Evolutionary conservation across 1,140 invertebrate species (phyloP).

Genomic region (Tenebrio molitor): DNA sequence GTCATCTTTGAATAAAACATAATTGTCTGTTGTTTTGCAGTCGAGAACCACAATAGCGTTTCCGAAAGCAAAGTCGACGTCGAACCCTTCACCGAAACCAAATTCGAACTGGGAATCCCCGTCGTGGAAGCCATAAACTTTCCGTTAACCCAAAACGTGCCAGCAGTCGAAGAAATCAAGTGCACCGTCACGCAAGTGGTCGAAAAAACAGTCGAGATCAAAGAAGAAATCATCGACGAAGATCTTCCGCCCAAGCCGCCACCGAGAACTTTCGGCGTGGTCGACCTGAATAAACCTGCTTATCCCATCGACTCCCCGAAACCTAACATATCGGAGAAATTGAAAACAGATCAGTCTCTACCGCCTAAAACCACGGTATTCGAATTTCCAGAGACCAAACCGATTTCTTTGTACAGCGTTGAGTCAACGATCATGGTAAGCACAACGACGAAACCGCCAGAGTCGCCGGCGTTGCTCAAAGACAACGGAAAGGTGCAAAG

Average conservation of each 20-base stretch:
- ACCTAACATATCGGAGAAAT: constrained; percentile 46
- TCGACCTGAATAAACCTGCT: constrained; percentile 60
- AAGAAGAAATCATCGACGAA: constrained; percentile 31
- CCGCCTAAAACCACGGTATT: constrained; percentile 42
- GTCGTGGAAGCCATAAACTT: constrained; percentile 48
- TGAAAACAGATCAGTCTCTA: constrained; percentile 9
- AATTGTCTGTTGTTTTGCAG: constrained; percentile 42
- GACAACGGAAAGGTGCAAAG: not conserved
- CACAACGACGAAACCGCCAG: constrained; percentile 8
- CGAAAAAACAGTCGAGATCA: constrained; percentile 41
- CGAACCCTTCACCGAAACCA: constrained; percentile 50
- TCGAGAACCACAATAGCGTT: not conserved
- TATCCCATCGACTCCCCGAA: constrained; percentile 58
- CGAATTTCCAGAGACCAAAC: constrained; percentile 55
- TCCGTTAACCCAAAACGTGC: not conserved
- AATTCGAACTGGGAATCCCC: constrained; percentile 61
- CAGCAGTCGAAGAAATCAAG: constrained; percentile 8
- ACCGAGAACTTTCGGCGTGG: constrained; percentile 60
- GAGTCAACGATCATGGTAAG: not conserved
- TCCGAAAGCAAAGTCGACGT: constrained; percentile 11
- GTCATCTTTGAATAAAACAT: too few species aligned
- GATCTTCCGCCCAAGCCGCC: constrained; percentile 67
- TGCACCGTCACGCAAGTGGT: constrained; percentile 1
- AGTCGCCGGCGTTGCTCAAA: constrained; percentile 9
- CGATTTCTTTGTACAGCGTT: not conserved